A percentile compares a stretch with the other conserved stretches of the same genome.
These are phyloP conservation scores for Arbacia lixula DNA, from an alignment of 53 echinoderm and acorn worm species.

Conservation along the genomic window DNA sequence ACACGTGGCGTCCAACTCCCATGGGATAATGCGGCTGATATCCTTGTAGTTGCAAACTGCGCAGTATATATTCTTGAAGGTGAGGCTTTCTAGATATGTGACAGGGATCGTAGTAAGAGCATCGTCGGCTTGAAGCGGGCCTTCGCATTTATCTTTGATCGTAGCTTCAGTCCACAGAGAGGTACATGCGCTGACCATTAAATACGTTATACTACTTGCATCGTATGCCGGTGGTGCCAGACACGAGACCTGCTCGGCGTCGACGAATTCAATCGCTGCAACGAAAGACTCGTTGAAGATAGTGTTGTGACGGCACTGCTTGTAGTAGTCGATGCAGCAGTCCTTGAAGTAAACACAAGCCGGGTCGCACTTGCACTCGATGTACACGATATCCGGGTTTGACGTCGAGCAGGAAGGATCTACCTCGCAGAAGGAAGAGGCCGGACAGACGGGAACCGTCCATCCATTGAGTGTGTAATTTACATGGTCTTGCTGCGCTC, in stretches of 20 bases:
- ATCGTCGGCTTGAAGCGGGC: neutral
- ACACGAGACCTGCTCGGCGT: neutral
- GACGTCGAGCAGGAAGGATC: neutral
- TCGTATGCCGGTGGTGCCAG: neutral
- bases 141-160: neutral
- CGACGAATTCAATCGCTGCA: neutral
- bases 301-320: neutral
- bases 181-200: constrained; percentile 17
- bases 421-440: neutral
- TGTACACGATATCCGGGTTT: too few species aligned
- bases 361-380: constrained; percentile 12
- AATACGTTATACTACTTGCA: neutral
- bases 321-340: constrained; percentile 12
- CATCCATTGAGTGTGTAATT: constrained; percentile 14
- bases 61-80: constrained; percentile 25
- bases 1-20: constrained; percentile 11
- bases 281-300: neutral
- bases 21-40: neutral
- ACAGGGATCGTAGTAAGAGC: neutral
- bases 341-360: constrained; percentile 5
- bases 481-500: too few species aligned
- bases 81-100: neutral
- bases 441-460: neutral
- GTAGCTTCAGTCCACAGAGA: neutral
- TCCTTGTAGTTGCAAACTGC: constrained; percentile 9